Evolutionary conservation across 2,888 invertebrate species (phyloP), one percentile per base, ranked within the genome.

Genomic region (Spodoptera exigua): DNA sequence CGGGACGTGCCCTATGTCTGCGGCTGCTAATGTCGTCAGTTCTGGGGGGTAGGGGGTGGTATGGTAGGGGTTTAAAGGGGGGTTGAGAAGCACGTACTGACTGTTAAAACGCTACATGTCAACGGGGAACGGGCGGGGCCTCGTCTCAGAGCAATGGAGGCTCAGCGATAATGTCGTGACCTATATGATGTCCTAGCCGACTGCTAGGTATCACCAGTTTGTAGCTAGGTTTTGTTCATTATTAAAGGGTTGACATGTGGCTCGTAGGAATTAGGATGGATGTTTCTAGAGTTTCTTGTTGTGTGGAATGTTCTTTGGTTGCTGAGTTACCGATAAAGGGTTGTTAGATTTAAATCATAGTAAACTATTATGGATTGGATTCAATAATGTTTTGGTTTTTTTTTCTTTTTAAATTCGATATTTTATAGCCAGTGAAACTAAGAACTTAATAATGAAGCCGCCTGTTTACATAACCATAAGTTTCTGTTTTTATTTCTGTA

Each of bases 31-130:
- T 92, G 93, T 93, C 93, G 92, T 91, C 93, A 90, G 90, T 83
- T 90, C 77, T 76, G 78, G 82, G 82, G 83, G 83, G 70, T 59
- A 61, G 59, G 67, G 73, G 81, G 74, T 59, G 71, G 80, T 60
- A 51, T 46, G 18, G 53, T 59, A 46, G 62, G 68, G 55, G 65
- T 61, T 17, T n/a, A 52, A 64, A 56, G 46, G 68, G 74, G 70
- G 83, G 81, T 79, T 88, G 83, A 79, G 57, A 66, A 51, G 64
- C 93, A 92, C 92, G 93, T 93, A 90, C 89, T 82, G 89, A 84
- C 92, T 92, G 93, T 93, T 94, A 92, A 93, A 93, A 93, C 90
- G 92, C 88, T 89, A 91, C 92, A 94, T 93, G 93, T 94, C 93
- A 93, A 82, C 87, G 85, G 83, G 85, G 85, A 81, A 85, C 78